A percentile compares a stretch with the other conserved stretches of the same genome.
These are phyloP conservation scores for Augochlorella aurata DNA, from an alignment of 2,888 invertebrate genomes.

Conservation along the genomic window DNA sequence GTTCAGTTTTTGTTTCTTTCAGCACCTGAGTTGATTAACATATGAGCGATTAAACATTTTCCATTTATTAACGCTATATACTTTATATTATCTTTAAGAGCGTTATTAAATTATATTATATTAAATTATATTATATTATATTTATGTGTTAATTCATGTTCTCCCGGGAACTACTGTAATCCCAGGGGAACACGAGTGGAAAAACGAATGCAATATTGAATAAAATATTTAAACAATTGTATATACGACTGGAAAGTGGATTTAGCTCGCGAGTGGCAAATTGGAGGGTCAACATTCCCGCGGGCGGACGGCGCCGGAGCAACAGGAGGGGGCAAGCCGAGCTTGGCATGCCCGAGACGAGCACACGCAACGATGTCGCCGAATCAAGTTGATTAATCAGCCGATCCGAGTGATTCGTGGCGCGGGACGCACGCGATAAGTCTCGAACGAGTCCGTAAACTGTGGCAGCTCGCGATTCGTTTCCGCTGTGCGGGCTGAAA, in stretches of 20 bases:
- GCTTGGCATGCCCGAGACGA: conserved; percentile 5
- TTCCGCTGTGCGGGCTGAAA: not conserved
- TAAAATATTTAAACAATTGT: too few relatives aligned
- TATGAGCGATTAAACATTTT: too few relatives aligned
- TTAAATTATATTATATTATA: too few relatives aligned
- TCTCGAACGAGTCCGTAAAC: conserved; percentile 6
- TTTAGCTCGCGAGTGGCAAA: conserved; percentile 35
- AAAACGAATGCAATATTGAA: too few relatives aligned
- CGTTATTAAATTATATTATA: too few relatives aligned
- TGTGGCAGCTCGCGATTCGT: conserved; percentile 2
- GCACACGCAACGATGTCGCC: conserved; percentile 34
- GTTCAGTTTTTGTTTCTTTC: too few relatives aligned
- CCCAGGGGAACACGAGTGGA: too few relatives aligned
- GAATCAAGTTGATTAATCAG: conserved; percentile 6
- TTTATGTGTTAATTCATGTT: too few relatives aligned
- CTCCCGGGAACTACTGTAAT: too few relatives aligned
- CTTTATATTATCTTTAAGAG: too few relatives aligned
- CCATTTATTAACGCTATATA: too few relatives aligned
- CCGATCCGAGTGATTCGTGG: not conserved
- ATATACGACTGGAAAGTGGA: not conserved
- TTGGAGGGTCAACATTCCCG: conserved; percentile 23
- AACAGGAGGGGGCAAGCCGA: conserved; percentile 1
- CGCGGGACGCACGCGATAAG: conserved; percentile 1
- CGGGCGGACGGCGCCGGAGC: conserved; percentile 13
- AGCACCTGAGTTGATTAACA: too few relatives aligned